Evolutionary conservation across 2,113 vertebrate species (phyloP).

Genomic region (Mellivora capensis): DNA sequence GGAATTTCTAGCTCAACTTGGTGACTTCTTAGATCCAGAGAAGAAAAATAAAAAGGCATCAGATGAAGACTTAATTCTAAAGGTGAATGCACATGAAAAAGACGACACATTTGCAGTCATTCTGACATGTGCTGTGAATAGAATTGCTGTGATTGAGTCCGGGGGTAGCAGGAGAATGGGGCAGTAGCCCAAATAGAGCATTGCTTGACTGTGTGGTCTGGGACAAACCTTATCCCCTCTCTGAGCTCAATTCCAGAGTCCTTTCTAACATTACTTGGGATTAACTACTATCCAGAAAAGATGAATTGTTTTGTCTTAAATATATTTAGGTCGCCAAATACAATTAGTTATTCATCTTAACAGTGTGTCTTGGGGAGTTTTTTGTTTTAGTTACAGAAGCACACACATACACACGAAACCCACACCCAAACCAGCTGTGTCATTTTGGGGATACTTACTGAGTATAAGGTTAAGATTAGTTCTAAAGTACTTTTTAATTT

Average conservation of each 20-base stretch:
- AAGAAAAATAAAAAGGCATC: constrained; percentile 73
- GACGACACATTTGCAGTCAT: not conserved
- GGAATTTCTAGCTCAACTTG: constrained; percentile 81
- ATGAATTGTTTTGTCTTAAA: not conserved
- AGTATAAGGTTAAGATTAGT: not conserved
- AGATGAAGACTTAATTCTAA: constrained; percentile 79
- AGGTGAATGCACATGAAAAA: constrained; percentile 75
- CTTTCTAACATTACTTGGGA: not conserved
- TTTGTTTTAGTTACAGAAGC: constrained; percentile 1
- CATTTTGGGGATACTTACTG: not conserved
- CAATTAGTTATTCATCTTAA: not conserved
- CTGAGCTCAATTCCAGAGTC: not conserved
- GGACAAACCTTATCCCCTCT: not conserved
- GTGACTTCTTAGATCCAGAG: constrained; percentile 75
- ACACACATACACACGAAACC: not conserved
- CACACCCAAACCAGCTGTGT: not conserved
- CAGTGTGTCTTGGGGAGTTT: not conserved
- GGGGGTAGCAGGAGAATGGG: not conserved
- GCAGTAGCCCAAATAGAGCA: not conserved
- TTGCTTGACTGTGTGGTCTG: not conserved
- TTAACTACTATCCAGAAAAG: not conserved
- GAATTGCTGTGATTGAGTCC: not conserved
- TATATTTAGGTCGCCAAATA: not conserved
- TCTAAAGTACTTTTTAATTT: not conserved
- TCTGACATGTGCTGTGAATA: not conserved